Base-by-base conservation (phyloP, 2,888 invertebrate species). In the Cordylochernes scorpioides region DNA sequence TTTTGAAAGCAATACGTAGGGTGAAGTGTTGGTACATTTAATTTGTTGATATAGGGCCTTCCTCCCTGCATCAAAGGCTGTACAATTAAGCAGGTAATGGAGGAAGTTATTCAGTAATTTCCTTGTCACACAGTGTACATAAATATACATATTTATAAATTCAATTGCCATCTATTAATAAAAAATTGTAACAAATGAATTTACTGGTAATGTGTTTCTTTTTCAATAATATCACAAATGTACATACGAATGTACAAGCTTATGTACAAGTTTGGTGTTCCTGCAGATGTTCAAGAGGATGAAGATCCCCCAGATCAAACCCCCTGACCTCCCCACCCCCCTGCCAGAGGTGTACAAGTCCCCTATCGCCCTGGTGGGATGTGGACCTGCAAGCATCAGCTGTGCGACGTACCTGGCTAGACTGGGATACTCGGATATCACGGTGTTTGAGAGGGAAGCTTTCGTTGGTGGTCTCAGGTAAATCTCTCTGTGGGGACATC, bases 341-440 rank as follows among this genome's bases (percentile, higher is more conserved):
- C 5, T 43, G n/a, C 50, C 50, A 3, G 45, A 45, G 28, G 46
- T 48, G 34, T 64, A 67, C 8, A 31, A 39, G 17, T 60, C 65
- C 5, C 72, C 68, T 53, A 72, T 97, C 28, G 84, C 74, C 0
- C 51, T 97, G 16, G 49, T 94, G 5, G 94, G 97, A 1, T 88
- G 84, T 38, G 97, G 97, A 0, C 94, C 97, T 0, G 86, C 94
- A 3, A 82, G 84, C 6, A 61, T 91, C 31, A 88, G 88, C 7
- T 94, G 94, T 48, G 91, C 88, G 2, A 86, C 91, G 10, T 97
- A 82, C 57, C 58, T 97, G 12, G 91, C 73, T 0, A 62, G 97
- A 14, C 58, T 97, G 10, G 97, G 97, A 0, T 97, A 97, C 50
- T 65, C 67, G 5, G 59, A 91, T 46, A 58, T 97, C 14, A 84